phyloP scores from a whole-genome alignment of 2,113 vertebrate genomes.

The Sander vitreus region DNA sequence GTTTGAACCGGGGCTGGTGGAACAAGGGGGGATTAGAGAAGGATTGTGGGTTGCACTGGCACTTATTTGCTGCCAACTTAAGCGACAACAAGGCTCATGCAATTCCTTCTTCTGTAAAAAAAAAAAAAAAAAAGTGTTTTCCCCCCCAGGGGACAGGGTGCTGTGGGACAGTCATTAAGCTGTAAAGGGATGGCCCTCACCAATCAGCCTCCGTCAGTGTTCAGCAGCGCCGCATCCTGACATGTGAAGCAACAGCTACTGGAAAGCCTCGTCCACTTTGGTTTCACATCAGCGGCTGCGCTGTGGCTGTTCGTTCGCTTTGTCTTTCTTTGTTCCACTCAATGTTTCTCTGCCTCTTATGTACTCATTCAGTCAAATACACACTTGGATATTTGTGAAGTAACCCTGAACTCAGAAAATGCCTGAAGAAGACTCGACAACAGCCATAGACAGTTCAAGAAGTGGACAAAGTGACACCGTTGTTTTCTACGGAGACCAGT shows the following conservation, averaged over 20 bases:
- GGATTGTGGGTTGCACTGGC: slow-evolving; percentile 15
- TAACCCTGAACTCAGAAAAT: slow-evolving; percentile 92
- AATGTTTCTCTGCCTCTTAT: slow-evolving; percentile 20
- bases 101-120: slow-evolving; percentile 70
- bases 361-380: slow-evolving; percentile 30
- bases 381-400: background rate
- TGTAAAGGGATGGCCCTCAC: slow-evolving; percentile 44
- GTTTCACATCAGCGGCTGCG: slow-evolving; percentile 54
- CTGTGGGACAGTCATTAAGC: slow-evolving; percentile 59
- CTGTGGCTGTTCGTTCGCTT: slow-evolving; percentile 43
- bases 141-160: slow-evolving; percentile 61
- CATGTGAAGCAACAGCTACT: slow-evolving; percentile 71
- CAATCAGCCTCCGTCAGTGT: slow-evolving; percentile 65
- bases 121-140: slow-evolving; percentile 71
- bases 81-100: slow-evolving; percentile 63
- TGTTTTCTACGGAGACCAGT: no score
- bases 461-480: no score
- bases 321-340: slow-evolving; percentile 50
- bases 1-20: slow-evolving; percentile 66
- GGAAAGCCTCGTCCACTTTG: slow-evolving; percentile 47
- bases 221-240: slow-evolving; percentile 49
- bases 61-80: slow-evolving; percentile 71
- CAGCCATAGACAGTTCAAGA: no score
- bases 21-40: background rate
- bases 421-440: slow-evolving; percentile 95